Percentiles rank a stretch among this genome's conserved stretches.
phyloP scores from a whole-genome alignment of 2,888 invertebrate species.

The Dione juno region DNA sequence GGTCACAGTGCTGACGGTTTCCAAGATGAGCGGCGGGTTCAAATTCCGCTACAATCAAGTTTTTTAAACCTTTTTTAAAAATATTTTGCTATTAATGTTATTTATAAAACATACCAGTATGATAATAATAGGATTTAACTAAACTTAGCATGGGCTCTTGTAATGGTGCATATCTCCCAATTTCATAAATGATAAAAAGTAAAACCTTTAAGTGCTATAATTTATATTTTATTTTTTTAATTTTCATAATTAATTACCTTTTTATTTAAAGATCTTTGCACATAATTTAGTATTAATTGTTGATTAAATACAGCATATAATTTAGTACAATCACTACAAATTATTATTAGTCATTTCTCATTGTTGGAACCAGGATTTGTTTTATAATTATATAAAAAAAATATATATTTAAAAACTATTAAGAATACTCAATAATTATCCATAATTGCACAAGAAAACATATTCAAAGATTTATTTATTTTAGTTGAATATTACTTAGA shows the following conservation, averaged over 20 bases:
- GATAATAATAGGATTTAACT: constrained; percentile 33
- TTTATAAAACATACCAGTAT: constrained; percentile 37
- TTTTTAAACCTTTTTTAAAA: too few species aligned
- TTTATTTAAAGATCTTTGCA: constrained; percentile 16
- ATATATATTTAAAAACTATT: background rate
- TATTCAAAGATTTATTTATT: background rate
- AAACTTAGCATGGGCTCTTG: constrained; percentile 38
- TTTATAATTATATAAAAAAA: background rate
- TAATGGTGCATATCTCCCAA: constrained; percentile 42
- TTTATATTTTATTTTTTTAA: constrained; percentile 26
- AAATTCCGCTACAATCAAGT: too few species aligned
- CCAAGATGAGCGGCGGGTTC: too few species aligned
- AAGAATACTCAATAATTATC: constrained; percentile 24
- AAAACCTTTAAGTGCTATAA: constrained; percentile 20
- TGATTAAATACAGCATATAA: constrained; percentile 1
- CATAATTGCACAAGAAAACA: constrained; percentile 15
- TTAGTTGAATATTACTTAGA: constrained; percentile 13
- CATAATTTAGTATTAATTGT: constrained; percentile 19
- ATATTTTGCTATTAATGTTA: constrained; percentile 30
- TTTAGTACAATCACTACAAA: constrained; percentile 18
- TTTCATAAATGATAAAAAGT: constrained; percentile 26
- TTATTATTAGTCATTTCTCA: background rate
- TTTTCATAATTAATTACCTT: constrained; percentile 19
- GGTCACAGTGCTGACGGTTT: too few species aligned
- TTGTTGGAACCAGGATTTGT: background rate